A percentile compares a stretch with the other conserved stretches of the same genome.
These are phyloP conservation scores for Agrilus planipennis DNA, from an alignment of 1,140 invertebrate genomes.

Conservation along the genomic window DNA sequence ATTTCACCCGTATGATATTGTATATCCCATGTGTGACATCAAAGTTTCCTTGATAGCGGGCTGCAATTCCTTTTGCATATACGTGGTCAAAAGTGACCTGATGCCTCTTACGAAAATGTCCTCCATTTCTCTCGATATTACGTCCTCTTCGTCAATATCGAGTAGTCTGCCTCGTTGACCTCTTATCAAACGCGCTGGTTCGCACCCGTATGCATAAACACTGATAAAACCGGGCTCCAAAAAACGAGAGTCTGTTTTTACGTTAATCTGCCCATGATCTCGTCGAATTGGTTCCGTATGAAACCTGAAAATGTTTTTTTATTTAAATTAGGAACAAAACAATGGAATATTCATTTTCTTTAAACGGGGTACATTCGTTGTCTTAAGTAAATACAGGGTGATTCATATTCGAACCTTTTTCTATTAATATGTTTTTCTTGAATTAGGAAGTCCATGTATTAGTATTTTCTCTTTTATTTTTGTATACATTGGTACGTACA, in stretches of 20 bases:
- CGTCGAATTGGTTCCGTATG: conserved; percentile 40
- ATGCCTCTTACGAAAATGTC: conserved; percentile 69
- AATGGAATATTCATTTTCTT: too few relatives aligned
- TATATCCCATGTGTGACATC: conserved; percentile 75
- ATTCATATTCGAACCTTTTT: too few relatives aligned
- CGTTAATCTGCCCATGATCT: conserved; percentile 51
- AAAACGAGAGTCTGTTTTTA: conserved; percentile 69
- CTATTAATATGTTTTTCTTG: too few relatives aligned
- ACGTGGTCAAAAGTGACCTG: conserved; percentile 62
- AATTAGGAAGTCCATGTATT: too few relatives aligned
- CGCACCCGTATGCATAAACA: conserved; percentile 70
- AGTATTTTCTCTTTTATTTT: too few relatives aligned
- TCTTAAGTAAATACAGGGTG: too few relatives aligned
- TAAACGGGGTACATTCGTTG: too few relatives aligned
- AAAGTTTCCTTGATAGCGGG: conserved; percentile 72
- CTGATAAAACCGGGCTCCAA: conserved; percentile 70
- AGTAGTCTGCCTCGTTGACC: conserved; percentile 33
- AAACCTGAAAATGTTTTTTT: conserved; percentile 24
- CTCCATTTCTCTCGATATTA: conserved; percentile 64
- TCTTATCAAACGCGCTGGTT: conserved; percentile 34
- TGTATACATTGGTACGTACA: too few relatives aligned
- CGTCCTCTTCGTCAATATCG: conserved; percentile 45
- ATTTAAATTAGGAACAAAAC: background rate
- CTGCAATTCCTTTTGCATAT: conserved; percentile 70
- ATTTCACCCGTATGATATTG: conserved; percentile 60